Base-by-base conservation (phyloP, 2,113 vertebrate species). In the Hiodon tergisus region DNA sequence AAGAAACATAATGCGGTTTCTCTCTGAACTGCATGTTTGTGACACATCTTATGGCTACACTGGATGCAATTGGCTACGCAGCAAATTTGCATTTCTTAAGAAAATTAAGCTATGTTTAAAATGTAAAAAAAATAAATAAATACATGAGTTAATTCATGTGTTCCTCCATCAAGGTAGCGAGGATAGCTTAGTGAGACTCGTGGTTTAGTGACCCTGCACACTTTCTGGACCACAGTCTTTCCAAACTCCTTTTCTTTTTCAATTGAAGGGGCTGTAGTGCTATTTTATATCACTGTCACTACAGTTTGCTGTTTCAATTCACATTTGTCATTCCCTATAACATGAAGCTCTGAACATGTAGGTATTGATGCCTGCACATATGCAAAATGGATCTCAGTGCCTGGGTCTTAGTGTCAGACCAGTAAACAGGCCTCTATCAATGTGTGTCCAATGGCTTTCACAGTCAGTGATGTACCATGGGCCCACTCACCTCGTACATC, bases 31-130 rank as follows among this genome's bases (percentile, higher is more conserved):
- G n/a, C 53, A 62, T 46, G 71, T 71, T 47, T 69, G 72, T 69
- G 61, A 68, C 54, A 60, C 75, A 68, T 72, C 51, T 31, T 75
- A 76, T 74, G 73, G 77, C 77, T 82, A 77, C 75, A 58, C 75
- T 67, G 73, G 86, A 89, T 72, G 78, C 73, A 83, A 87, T 86
- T 86, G 79, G 85, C 77, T 73, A 78, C 79, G 78, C 68, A 69
- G 50, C 6, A 76, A 78, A 82, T 88, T 86, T 80, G 78, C 73
- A 77, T 85, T 85, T 78, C 72, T 83, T 71, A 63, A n/a, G 69
- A 63, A 69, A 46, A 60, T 14, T 31, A 16, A 7, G 50, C 67
- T 59, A 71, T 67, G 53, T 53, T n/a, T 31, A 31, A 31, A 31
- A 31, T 31, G 31, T 31, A 31, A 31, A 31, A 31, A 31, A 31